Conservation (phyloP, 2,888 invertebrate genomes). For the Mystacides longicornis region DNA sequence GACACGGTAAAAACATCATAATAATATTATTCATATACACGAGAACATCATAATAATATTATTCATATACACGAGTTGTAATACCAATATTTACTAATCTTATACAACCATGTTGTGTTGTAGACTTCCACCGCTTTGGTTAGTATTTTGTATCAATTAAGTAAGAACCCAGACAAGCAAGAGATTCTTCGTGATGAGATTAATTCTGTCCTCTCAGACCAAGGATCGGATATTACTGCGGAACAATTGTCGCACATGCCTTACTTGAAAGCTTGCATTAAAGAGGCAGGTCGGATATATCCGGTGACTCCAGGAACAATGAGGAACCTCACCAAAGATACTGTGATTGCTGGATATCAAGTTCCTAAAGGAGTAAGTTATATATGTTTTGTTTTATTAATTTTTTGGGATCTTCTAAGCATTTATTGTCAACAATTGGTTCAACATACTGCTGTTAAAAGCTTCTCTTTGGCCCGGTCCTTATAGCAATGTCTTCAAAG, state of each 20-base stretch:
- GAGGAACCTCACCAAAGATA: constrained; percentile 46
- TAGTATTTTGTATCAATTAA: constrained; percentile 50
- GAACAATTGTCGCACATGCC: constrained; percentile 42
- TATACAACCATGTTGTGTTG: too few species aligned
- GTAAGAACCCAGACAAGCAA: constrained; percentile 57
- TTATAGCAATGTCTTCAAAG: too few species aligned
- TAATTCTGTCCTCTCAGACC: constrained; percentile 36
- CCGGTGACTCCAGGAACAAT: constrained; percentile 53
- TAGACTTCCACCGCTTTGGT: constrained; percentile 22
- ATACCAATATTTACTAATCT: too few species aligned
- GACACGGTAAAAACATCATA: constrained; percentile 51
- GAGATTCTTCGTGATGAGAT: constrained; percentile 53
- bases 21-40: too few species aligned
- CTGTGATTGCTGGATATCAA: constrained; percentile 54
- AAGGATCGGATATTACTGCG: constrained; percentile 36
- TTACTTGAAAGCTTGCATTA: constrained; percentile 64
- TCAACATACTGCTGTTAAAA: too few species aligned
- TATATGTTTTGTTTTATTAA: too few species aligned
- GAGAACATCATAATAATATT: too few species aligned
- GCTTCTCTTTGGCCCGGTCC: too few species aligned
- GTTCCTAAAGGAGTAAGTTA: constrained; percentile 53
- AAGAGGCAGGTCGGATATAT: constrained; percentile 59
- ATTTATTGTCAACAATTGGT: too few species aligned
- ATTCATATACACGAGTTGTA: too few species aligned
- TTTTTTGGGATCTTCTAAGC: too few species aligned